Percentiles rank a stretch among this genome's conserved stretches.
Conservation (phyloP, 2,797 vertebrate genomes). For the Syncerus caffer region DNA sequence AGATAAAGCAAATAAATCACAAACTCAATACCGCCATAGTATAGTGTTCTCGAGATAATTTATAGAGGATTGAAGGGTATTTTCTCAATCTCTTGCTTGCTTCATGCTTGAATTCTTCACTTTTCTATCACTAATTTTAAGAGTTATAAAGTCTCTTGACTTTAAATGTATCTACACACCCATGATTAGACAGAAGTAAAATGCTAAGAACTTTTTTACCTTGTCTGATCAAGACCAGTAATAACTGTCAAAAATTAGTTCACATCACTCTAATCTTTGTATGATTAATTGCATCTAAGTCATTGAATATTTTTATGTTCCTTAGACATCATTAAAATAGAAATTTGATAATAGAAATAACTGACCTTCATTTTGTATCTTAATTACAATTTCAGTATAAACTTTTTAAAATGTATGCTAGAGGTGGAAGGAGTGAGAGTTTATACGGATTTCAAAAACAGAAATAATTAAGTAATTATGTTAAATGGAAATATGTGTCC, state of each 20-base stretch:
- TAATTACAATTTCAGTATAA: background rate
- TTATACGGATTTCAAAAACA: background rate
- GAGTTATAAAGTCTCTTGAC: background rate
- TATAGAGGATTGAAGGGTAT: background rate
- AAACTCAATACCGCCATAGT: background rate
- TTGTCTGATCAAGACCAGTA: background rate
- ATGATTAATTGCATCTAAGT: constrained; percentile 11
- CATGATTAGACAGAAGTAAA: background rate
- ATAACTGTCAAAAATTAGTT: background rate
- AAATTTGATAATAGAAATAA: background rate
- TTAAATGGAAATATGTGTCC: background rate
- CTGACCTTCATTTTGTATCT: background rate
- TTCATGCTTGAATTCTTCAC: background rate
- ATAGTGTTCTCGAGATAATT: background rate
- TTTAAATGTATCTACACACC: background rate
- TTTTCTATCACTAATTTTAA: background rate
- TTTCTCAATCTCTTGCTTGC: background rate
- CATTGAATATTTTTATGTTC: background rate
- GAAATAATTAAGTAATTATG: background rate
- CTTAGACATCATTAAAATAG: background rate
- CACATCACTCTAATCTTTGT: background rate
- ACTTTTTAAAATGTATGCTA: background rate
- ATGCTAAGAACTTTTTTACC: background rate
- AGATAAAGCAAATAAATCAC: background rate
- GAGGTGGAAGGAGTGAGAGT: background rate